Conservation (phyloP, 2,888 invertebrate genomes). For the Apoda limacodes region DNA sequence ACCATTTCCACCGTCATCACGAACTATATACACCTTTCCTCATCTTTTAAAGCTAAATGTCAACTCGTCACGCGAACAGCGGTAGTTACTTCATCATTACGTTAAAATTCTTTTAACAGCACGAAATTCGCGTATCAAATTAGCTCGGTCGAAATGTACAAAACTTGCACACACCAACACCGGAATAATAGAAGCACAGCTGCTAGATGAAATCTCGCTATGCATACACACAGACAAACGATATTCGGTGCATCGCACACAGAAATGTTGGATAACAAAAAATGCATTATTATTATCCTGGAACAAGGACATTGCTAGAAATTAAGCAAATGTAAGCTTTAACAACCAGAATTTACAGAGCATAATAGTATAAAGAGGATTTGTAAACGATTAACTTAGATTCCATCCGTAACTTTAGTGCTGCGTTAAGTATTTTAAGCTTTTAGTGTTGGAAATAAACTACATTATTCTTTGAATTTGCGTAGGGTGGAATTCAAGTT, state of each 20-base stretch:
- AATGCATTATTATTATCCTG: slow-evolving; percentile 64
- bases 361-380: slow-evolving; percentile 12
- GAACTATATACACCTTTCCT: too few relatives aligned
- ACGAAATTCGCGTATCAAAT: slow-evolving; percentile 31
- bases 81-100: background rate
- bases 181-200: slow-evolving; percentile 61
- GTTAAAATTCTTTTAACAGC: background rate
- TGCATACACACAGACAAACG: slow-evolving; percentile 27
- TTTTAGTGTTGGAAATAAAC: slow-evolving; percentile 22
- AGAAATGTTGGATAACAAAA: slow-evolving; percentile 58
- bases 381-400: slow-evolving; percentile 53
- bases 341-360: slow-evolving; percentile 9
- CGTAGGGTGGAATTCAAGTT: slow-evolving; percentile 46
- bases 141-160: slow-evolving; percentile 25
- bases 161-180: slow-evolving; percentile 44
- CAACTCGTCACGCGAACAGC: slow-evolving; percentile 36
- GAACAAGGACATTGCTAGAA: slow-evolving; percentile 45
- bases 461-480: slow-evolving; percentile 21
- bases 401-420: slow-evolving; percentile 48
- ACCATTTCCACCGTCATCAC: too few relatives aligned
- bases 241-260: slow-evolving; percentile 43
- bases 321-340: too few relatives aligned
- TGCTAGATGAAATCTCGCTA: slow-evolving; percentile 52
- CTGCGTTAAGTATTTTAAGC: slow-evolving; percentile 24
- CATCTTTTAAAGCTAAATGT: slow-evolving; percentile 32